These are phyloP conservation scores for Takifugu bimaculatus DNA, from an alignment of 2,113 vertebrate genomes.

Conservation along the genomic window DNA sequence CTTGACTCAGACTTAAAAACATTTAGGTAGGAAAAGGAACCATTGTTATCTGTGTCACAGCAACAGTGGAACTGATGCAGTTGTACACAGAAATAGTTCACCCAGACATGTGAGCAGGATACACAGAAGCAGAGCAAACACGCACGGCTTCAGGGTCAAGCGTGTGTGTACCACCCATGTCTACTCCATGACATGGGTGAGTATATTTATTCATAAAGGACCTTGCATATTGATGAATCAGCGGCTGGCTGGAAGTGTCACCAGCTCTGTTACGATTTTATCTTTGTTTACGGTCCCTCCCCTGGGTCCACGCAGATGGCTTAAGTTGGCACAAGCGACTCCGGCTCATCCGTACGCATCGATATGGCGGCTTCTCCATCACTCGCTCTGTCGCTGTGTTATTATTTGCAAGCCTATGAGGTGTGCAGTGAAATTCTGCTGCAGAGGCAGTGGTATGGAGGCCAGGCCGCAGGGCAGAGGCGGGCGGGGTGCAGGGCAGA, in stretches of 20 bases:
- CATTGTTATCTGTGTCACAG: not conserved
- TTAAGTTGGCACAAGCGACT: constrained; percentile 1
- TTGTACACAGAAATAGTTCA: not conserved
- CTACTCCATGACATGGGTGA: not conserved
- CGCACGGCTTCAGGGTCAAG: not conserved
- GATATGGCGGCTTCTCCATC: constrained; percentile 11
- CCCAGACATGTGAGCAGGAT: not conserved
- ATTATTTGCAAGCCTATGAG: constrained; percentile 33
- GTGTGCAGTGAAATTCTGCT: constrained; percentile 45
- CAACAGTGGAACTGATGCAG: not conserved
- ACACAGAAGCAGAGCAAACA: not conserved
- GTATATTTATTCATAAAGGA: not conserved
- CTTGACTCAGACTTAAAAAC: not conserved
- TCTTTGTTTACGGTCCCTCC: constrained; percentile 5
- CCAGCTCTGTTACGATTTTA: constrained; percentile 10
- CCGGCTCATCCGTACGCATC: constrained; percentile 23
- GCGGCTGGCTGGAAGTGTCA: not conserved
- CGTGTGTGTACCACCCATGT: not conserved
- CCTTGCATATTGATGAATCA: not conserved
- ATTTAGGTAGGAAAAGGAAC: no score
- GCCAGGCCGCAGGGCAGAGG: constrained; percentile 43
- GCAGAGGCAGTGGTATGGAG: constrained; percentile 38
- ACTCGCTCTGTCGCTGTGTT: constrained; percentile 23
- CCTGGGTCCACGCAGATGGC: constrained; percentile 8
- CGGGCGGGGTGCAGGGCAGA: constrained; percentile 43